Base-by-base conservation (phyloP, 2,797 vertebrate genomes). In the Paratrypauchen microcephalus region DNA sequence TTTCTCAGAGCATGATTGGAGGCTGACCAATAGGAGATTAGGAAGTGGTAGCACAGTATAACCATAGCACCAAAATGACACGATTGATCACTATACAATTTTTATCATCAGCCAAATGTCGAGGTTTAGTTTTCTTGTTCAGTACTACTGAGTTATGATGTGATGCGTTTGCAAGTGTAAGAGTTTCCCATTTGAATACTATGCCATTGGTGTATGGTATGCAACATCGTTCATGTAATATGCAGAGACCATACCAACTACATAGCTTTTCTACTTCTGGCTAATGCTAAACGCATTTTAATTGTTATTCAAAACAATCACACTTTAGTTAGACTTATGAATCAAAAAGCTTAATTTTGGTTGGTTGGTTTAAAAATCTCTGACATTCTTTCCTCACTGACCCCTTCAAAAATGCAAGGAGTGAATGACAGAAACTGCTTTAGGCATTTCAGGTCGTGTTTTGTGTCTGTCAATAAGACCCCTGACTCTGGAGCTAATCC, bases 141-240 rank as follows among this genome's bases (percentile, higher is more conserved):
- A 45, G 2, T 45, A 13, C 12, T 4, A 45, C 41, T 45, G 39
- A 13, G 39, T 41, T 41, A 41, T 41, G 41, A 45, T 45, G 41
- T 45, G 41, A 45, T 45, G 13, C 16, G 3, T 45, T 13, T 41
- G 39, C 39, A 41, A 41, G 11, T 13, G 0, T 45, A 30, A 36
- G 72, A 59, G 63, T 73, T 66, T 47, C 41, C 18, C 21, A 12
- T 18, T n/a, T n/a, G 21, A 21, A 23, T 4, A 45, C 68, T 65
- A 4, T 24, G 69, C 63, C 21, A 63, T 56, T 74, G 76, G 26
- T 68, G 50, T 59, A 57, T 57, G n/a, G 18, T 60, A 11, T 32
- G 60, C 5, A 26, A 16, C 0, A 26, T 58, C 15, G 9, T 11
- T 48, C 6, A 19, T 13, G 0, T 28, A 16, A 28, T 1, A 4